Percentiles rank a stretch among this genome's conserved stretches.
These are phyloP conservation scores for Oxystoma pomonae DNA, from an alignment of 2,888 invertebrate species.

Conservation along the genomic window DNA sequence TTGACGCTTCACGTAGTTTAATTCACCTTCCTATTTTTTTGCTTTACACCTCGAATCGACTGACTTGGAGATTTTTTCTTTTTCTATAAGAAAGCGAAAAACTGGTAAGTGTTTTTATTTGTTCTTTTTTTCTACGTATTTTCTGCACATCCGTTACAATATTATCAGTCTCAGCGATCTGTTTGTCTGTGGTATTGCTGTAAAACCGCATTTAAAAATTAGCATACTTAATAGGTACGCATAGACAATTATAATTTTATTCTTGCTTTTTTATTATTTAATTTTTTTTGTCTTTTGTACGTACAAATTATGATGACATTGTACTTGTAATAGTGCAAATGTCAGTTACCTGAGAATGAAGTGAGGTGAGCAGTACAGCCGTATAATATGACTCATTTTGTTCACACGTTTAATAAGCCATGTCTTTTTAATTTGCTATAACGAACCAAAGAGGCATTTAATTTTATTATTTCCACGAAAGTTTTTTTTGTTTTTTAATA, in stretches of 20 bases:
- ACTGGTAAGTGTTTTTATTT: not conserved
- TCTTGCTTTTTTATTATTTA: not conserved
- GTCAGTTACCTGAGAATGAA: not conserved
- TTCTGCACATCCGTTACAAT: not conserved
- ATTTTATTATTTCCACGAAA: slow-evolving; percentile 1
- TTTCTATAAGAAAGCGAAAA: too few species aligned
- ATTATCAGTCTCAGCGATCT: not conserved
- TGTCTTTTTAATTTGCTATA: slow-evolving; percentile 15
- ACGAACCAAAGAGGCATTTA: slow-evolving; percentile 14
- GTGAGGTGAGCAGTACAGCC: not conserved
- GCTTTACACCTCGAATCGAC: too few species aligned
- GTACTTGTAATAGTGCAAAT: not conserved
- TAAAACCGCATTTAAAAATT: not conserved
- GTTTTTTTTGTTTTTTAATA: not conserved
- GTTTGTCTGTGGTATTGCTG: not conserved
- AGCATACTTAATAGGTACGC: not conserved
- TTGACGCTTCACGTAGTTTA: too few species aligned
- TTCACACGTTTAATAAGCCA: slow-evolving; percentile 15
- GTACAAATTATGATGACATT: not conserved
- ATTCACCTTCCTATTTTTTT: too few species aligned
- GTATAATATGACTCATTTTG: slow-evolving; percentile 6
- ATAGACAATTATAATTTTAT: not conserved
- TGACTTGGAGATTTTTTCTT: not conserved
- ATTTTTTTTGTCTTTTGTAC: not conserved
- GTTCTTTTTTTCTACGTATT: not conserved